A percentile compares a stretch with the other conserved stretches of the same genome.
Conservation (phyloP, 2,113 vertebrate genomes). For the Amphilophus citrinellus region DNA sequence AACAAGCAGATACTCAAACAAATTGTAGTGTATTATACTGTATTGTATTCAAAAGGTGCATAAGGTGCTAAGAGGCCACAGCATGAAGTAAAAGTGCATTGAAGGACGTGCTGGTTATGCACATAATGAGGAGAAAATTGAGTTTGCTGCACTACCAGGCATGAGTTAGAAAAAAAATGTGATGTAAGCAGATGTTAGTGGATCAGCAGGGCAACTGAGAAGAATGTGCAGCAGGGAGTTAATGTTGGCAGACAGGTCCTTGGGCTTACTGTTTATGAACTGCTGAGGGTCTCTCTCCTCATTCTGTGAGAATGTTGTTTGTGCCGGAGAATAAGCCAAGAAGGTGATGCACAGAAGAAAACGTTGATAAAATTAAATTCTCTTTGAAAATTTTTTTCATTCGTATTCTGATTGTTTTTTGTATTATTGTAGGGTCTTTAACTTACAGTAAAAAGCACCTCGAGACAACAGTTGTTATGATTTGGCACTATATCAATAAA, state of each 20-base stretch:
- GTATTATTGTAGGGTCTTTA: no score
- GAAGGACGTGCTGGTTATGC: slow-evolving; percentile 10
- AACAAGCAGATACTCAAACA: slow-evolving; percentile 36
- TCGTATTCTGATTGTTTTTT: not conserved
- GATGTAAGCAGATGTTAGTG: slow-evolving; percentile 42
- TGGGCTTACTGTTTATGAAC: slow-evolving; percentile 14
- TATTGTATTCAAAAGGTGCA: slow-evolving; percentile 30
- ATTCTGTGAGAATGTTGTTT: not conserved
- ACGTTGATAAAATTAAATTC: not conserved
- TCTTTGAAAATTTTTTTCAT: not conserved
- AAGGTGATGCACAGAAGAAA: not conserved
- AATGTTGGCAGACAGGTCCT: slow-evolving; percentile 20
- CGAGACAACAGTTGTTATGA: no score
- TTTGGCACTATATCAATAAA: no score
- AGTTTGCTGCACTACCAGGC: slow-evolving; percentile 13
- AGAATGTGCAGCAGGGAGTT: slow-evolving; percentile 47
- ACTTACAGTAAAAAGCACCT: no score
- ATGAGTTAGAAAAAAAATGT: slow-evolving; percentile 28
- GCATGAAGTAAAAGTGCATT: slow-evolving; percentile 17
- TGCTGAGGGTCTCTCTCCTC: not conserved
- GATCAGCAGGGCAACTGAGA: slow-evolving; percentile 37
- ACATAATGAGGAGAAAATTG: not conserved
- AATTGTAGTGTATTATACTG: slow-evolving; percentile 2
- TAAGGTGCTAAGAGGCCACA: slow-evolving; percentile 17
- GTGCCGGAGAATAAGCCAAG: not conserved